These are phyloP conservation scores for Yoshiicerus persimilis DNA, from an alignment of 1,140 invertebrate genomes.

Conservation along the genomic window DNA sequence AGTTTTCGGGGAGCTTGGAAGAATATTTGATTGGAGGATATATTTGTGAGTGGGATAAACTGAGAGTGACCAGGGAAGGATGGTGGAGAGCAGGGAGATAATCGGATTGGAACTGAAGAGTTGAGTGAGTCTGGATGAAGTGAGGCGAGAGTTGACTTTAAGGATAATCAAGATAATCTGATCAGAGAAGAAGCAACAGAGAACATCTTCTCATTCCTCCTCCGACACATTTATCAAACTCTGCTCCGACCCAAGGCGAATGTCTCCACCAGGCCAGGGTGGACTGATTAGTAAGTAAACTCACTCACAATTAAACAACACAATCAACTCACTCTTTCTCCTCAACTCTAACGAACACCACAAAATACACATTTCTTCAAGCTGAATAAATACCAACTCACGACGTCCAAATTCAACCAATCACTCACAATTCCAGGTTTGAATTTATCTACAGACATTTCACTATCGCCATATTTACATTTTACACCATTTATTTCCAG, in stretches of 20 bases:
- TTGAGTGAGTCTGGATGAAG: background rate
- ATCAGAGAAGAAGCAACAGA: background rate
- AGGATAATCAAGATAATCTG: background rate
- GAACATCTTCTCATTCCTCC: background rate
- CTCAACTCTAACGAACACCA: background rate
- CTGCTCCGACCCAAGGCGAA: no score
- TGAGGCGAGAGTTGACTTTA: background rate
- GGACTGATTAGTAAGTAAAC: background rate
- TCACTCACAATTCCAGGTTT: no score
- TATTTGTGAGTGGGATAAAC: background rate
- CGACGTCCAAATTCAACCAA: no score
- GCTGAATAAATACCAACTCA: no score
- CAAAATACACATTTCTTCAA: no score
- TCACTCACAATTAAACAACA: background rate
- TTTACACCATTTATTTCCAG: no score
- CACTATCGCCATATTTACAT: no score
- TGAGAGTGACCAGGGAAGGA: background rate
- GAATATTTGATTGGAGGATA: no score
- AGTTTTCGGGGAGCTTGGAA: no score
- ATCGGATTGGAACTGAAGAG: background rate
- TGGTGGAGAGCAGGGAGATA: background rate
- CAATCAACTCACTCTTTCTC: background rate
- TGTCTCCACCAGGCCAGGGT: background rate
- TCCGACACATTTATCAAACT: background rate
- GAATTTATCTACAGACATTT: no score